Conservation (phyloP, 2,113 vertebrate genomes). For the Lates calcarifer region DNA sequence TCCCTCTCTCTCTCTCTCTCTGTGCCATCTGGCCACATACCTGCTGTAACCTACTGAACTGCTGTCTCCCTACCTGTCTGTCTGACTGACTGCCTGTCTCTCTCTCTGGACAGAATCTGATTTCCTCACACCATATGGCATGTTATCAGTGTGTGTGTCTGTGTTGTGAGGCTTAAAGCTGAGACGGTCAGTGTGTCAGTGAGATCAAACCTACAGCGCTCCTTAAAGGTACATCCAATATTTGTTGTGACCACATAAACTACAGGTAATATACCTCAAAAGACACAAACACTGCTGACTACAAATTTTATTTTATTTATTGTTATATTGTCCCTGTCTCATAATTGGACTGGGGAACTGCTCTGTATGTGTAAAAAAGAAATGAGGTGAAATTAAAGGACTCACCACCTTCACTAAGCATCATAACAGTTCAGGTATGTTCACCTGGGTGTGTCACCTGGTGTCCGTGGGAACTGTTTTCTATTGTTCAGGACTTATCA, state of each 20-base stretch:
- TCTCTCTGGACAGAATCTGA: conserved; percentile 73
- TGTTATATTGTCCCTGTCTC: background rate
- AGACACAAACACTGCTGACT: no score
- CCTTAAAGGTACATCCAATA: conserved; percentile 23
- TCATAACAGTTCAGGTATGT: conserved; percentile 17
- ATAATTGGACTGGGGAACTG: background rate
- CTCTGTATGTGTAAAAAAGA: background rate
- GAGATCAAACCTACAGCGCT: conserved; percentile 41
- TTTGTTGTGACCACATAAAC: background rate
- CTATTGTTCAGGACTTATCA: conserved; percentile 54
- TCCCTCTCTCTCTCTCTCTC: conserved; percentile 33
- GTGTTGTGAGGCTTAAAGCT: conserved; percentile 54
- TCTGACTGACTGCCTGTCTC: conserved; percentile 62
- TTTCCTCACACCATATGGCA: conserved; percentile 78
- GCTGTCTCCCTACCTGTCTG: conserved; percentile 60
- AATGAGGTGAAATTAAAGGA: background rate
- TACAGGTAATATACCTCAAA: background rate
- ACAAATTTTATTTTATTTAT: no score
- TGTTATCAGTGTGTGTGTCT: conserved; percentile 30
- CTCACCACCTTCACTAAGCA: background rate
- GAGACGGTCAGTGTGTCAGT: conserved; percentile 56
- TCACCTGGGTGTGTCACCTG: conserved; percentile 12
- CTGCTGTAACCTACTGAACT: conserved; percentile 74
- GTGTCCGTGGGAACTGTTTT: conserved; percentile 47
- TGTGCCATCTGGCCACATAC: conserved; percentile 73